Conservation (phyloP, 2,888 invertebrate species). For the Drosophila acutilabella region DNA sequence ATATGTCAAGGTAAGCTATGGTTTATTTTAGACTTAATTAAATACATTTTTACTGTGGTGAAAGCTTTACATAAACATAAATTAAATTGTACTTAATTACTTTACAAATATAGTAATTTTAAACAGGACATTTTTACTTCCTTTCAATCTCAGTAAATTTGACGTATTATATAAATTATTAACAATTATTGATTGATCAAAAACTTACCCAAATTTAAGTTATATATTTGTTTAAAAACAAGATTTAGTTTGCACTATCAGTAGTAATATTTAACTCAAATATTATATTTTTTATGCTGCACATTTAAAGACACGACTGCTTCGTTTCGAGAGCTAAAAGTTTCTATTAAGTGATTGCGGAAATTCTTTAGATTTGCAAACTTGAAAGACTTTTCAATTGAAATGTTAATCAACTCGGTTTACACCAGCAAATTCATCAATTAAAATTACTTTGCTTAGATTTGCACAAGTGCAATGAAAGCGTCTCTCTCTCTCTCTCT, state of each 20-base stretch:
- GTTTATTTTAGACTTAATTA: too few species aligned
- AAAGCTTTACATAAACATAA: too few species aligned
- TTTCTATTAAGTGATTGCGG: not conserved
- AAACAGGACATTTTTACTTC: too few species aligned
- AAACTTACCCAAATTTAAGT: too few species aligned
- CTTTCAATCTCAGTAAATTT: too few species aligned
- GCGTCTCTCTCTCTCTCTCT: not conserved
- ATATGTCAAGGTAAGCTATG: not conserved
- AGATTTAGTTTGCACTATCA: too few species aligned
- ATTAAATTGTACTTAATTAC: too few species aligned
- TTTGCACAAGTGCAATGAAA: not conserved
- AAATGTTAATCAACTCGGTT: not conserved
- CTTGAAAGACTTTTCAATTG: not conserved
- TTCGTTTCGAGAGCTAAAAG: conserved; percentile 1
- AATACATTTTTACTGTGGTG: too few species aligned
- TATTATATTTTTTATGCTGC: not conserved
- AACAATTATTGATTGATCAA: too few species aligned
- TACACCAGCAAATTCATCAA: not conserved
- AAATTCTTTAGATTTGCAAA: not conserved
- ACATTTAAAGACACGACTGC: not conserved
- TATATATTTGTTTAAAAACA: too few species aligned
- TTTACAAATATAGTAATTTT: too few species aligned
- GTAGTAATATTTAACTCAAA: not conserved
- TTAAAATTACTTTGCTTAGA: not conserved
- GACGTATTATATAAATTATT: too few species aligned